Evolutionary conservation across 2,888 invertebrate genomes (phyloP).

Genomic region (Furcula furcula): DNA sequence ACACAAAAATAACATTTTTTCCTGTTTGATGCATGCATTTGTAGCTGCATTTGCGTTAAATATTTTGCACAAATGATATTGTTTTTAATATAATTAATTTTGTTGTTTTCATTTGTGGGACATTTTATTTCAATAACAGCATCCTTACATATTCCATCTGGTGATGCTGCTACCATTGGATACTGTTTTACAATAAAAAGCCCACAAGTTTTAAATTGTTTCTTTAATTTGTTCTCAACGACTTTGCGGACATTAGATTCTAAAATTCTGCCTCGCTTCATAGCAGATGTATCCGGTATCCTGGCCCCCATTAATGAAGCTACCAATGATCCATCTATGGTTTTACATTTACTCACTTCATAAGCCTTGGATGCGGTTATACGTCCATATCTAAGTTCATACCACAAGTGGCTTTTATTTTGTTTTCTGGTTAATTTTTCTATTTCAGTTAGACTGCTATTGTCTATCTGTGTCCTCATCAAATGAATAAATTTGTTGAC

Average conservation of each 20-base stretch:
- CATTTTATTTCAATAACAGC: conserved; percentile 9
- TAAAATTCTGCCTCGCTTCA: too few species aligned
- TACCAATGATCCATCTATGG: too few species aligned
- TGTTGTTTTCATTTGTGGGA: conserved; percentile 2
- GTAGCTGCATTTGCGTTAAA: conserved; percentile 22
- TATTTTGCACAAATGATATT: conserved; percentile 14
- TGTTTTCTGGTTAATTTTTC: conserved; percentile 13
- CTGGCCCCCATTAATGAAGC: too few species aligned
- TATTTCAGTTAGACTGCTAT: not conserved
- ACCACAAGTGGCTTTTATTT: conserved; percentile 25
- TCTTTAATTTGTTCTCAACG: too few species aligned
- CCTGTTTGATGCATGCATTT: conserved; percentile 21
- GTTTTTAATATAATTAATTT: conserved; percentile 11
- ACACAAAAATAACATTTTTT: conserved; percentile 21
- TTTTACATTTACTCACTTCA: not conserved
- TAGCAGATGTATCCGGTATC: too few species aligned
- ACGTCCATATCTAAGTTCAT: conserved; percentile 31
- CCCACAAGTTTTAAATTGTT: too few species aligned
- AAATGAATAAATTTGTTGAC: too few species aligned
- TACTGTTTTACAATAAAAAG: too few species aligned
- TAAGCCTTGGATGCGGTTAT: not conserved
- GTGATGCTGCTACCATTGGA: too few species aligned
- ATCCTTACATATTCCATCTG: too few species aligned
- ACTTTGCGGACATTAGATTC: too few species aligned
- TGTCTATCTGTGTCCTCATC: too few species aligned